These are phyloP conservation scores for Gallinago undulata DNA, from an alignment of 2,113 vertebrate species.

Conservation along the genomic window DNA sequence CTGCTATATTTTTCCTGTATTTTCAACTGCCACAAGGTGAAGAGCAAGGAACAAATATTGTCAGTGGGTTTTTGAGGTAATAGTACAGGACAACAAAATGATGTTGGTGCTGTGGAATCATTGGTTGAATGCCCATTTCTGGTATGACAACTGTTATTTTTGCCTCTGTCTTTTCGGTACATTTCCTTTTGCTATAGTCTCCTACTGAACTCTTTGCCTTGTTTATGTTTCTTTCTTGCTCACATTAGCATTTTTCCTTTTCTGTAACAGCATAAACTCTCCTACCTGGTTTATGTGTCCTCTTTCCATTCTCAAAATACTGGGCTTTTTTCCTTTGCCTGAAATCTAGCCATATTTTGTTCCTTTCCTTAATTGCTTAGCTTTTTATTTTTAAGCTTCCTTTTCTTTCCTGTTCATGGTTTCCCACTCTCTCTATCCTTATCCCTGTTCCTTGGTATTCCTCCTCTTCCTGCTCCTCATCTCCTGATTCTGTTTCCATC, in stretches of 20 bases:
- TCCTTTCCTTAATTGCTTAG: neutral
- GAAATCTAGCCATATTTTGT: neutral
- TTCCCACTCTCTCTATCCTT: neutral
- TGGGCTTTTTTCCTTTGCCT: neutral
- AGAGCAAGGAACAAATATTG: neutral
- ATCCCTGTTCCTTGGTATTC: neutral
- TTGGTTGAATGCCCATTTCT: neutral
- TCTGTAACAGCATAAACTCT: neutral
- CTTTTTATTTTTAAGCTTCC: neutral
- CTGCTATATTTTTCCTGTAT: accelerated
- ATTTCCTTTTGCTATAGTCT: neutral
- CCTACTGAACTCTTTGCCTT: neutral
- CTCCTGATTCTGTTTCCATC: neutral
- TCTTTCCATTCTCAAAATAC: neutral
- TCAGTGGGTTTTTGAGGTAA: neutral
- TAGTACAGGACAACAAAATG: neutral
- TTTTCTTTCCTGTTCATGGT: neutral
- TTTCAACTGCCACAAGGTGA: neutral
- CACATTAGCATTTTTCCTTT: neutral
- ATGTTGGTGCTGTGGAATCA: neutral
- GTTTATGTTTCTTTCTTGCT: neutral
- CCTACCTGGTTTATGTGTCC: neutral
- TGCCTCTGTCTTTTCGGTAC: neutral
- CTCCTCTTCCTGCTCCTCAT: neutral
- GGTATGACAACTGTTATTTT: neutral